A percentile compares a stretch with the other conserved stretches of the same genome.
Conservation (phyloP, 2,113 vertebrate genomes). For the Hemibagrus wyckioides region DNA sequence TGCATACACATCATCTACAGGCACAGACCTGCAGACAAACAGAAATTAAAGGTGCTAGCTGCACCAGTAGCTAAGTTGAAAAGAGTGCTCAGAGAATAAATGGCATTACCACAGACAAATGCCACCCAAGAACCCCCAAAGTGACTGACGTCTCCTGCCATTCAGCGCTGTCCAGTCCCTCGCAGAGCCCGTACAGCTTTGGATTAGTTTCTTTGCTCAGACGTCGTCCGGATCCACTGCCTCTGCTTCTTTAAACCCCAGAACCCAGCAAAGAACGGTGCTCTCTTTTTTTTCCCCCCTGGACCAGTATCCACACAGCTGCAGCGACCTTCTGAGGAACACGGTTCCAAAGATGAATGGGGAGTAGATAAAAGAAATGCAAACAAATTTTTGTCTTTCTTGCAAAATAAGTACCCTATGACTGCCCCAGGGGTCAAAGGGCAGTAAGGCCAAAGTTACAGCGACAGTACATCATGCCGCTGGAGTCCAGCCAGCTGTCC, state of each 20-base stretch:
- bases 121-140: background rate
- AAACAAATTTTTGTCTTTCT: slow-evolving; percentile 57
- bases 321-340: background rate
- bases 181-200: background rate
- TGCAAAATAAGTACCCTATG: slow-evolving; percentile 48
- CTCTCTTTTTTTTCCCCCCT: background rate
- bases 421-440: slow-evolving; percentile 80
- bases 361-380: slow-evolving; percentile 49
- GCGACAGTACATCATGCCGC: slow-evolving; percentile 94
- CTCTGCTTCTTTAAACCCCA: background rate
- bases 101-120: background rate
- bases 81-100: slow-evolving; percentile 4
- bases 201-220: background rate
- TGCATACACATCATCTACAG: slow-evolving; percentile 56
- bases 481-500: slow-evolving; percentile 93
- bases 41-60: slow-evolving; percentile 28
- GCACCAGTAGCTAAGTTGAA: slow-evolving; percentile 58
- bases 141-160: background rate
- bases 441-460: slow-evolving; percentile 97
- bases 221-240: background rate
- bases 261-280: background rate
- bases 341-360: slow-evolving; percentile 1
- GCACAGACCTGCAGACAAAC: slow-evolving; percentile 40
- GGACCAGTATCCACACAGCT: background rate
- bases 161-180: background rate